A percentile compares a stretch with the other conserved stretches of the same genome.
Conservation (phyloP, 2,888 invertebrate species). For the Apamea sordens region DNA sequence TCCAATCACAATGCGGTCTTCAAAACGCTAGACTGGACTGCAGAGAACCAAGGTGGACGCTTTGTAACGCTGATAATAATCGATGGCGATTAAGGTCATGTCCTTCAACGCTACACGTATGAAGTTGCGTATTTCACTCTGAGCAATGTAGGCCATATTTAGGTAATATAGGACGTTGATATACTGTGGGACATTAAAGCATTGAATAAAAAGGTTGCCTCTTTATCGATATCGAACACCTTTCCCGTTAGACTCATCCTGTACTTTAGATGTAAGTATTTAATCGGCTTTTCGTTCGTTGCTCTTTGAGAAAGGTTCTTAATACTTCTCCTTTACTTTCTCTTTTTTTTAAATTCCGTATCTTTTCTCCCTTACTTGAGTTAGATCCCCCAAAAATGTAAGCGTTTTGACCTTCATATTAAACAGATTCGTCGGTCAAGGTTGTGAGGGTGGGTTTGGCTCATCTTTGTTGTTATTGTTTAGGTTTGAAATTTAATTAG, state of each 20-base stretch:
- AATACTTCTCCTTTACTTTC: conserved; percentile 1
- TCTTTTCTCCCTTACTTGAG: conserved; percentile 11
- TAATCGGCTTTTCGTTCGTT: conserved; percentile 25
- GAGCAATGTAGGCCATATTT: conserved; percentile 22
- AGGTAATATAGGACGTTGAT: not conserved
- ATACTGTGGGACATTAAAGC: conserved; percentile 12
- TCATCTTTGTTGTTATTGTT: conserved; percentile 36
- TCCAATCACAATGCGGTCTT: not conserved
- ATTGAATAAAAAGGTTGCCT: conserved; percentile 18
- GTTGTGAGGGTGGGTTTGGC: conserved; percentile 13
- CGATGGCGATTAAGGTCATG: conserved; percentile 57
- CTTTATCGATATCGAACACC: conserved; percentile 22
- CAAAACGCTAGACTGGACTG: conserved; percentile 26
- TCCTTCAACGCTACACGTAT: conserved; percentile 46
- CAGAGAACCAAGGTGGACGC: conserved; percentile 30
- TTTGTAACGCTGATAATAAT: conserved; percentile 51
- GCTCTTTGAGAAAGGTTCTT: conserved; percentile 7
- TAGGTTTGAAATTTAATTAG: conserved; percentile 28
- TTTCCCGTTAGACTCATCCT: conserved; percentile 23
- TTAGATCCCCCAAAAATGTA: conserved; percentile 1
- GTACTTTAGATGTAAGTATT: conserved; percentile 14
- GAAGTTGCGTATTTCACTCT: conserved; percentile 48
- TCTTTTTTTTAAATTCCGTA: conserved; percentile 5
- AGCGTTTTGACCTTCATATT: conserved; percentile 25
- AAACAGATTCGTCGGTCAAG: conserved; percentile 34